phyloP scores from a whole-genome alignment of 2,797 vertebrate species.

The Dallia pectoralis region DNA sequence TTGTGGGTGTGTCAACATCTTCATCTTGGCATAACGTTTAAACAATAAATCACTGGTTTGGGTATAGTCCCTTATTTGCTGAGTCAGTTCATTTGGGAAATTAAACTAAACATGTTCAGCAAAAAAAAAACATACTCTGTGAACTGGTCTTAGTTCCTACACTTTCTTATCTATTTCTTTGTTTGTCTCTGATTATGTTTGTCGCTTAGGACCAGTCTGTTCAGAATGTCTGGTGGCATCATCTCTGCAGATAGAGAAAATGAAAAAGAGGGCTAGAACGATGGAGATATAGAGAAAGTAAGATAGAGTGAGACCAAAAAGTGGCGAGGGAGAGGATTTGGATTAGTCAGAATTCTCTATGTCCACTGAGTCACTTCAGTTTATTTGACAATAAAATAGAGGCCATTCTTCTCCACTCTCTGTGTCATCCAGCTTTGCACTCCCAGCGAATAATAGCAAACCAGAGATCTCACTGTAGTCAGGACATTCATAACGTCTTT shows the following conservation, averaged over 20 bases:
- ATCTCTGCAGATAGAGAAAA: background rate
- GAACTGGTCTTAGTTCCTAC: background rate
- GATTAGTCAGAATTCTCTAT: background rate
- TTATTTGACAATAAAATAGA: conserved; percentile 18
- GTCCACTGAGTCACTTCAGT: conserved; percentile 39
- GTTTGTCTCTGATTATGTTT: conserved; percentile 16
- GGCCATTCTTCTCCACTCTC: background rate
- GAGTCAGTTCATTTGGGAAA: conserved; percentile 7
- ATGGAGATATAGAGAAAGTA: background rate
- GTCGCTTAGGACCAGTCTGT: conserved; percentile 14
- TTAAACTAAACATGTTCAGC: background rate
- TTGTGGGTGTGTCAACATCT: too few species aligned
- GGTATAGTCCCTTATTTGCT: conserved; percentile 25
- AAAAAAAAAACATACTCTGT: conserved; percentile 3
- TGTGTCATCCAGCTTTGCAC: background rate
- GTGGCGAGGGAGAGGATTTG: background rate
- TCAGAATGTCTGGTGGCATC: background rate
- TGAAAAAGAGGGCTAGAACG: background rate
- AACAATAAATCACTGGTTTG: conserved; percentile 1
- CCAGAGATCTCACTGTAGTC: background rate
- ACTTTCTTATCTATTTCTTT: conserved; percentile 7
- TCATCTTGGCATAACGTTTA: conserved; percentile 5
- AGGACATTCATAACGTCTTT: background rate
- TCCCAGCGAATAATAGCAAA: background rate
- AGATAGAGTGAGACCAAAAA: background rate